A percentile compares a stretch with the other conserved stretches of the same genome.
phyloP scores from a whole-genome alignment of 2,888 invertebrate genomes.

The Xanthia togata region DNA sequence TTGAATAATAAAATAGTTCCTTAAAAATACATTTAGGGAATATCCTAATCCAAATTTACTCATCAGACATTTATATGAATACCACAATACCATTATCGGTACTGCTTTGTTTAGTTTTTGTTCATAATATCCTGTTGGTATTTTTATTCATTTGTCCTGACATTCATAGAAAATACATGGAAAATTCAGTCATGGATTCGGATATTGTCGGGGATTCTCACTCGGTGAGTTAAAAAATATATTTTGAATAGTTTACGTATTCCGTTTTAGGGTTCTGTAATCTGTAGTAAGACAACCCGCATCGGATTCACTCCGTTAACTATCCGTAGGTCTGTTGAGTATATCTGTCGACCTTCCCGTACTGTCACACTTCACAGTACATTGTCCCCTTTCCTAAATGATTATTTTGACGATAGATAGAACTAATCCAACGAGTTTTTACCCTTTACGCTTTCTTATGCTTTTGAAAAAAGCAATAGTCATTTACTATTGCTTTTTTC shows the following conservation, averaged over 20 bases:
- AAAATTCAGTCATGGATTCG: constrained; percentile 41
- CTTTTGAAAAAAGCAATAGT: too few relatives aligned
- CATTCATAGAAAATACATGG: not conserved
- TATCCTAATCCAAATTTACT: not conserved
- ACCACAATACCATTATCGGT: not conserved
- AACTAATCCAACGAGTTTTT: not conserved
- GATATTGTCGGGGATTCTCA: not conserved
- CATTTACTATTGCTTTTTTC: not conserved
- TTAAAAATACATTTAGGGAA: constrained; percentile 2
- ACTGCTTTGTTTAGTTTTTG: not conserved
- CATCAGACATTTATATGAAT: constrained; percentile 2
- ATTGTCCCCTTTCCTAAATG: not conserved
- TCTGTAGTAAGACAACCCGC: not conserved
- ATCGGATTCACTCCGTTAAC: not conserved
- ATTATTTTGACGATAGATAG: not conserved
- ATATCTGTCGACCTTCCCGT: not conserved
- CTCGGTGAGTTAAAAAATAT: constrained; percentile 16
- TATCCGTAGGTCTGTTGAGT: not conserved
- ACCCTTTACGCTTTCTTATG: not conserved
- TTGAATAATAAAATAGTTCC: not conserved
- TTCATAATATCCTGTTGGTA: constrained; percentile 34
- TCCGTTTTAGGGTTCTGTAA: not conserved
- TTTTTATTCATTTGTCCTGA: constrained; percentile 25
- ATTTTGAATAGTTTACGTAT: not conserved
- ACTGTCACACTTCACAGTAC: not conserved